These are phyloP conservation scores for Rhinogobio ventralis DNA, from an alignment of 2,797 vertebrate genomes.

Conservation along the genomic window DNA sequence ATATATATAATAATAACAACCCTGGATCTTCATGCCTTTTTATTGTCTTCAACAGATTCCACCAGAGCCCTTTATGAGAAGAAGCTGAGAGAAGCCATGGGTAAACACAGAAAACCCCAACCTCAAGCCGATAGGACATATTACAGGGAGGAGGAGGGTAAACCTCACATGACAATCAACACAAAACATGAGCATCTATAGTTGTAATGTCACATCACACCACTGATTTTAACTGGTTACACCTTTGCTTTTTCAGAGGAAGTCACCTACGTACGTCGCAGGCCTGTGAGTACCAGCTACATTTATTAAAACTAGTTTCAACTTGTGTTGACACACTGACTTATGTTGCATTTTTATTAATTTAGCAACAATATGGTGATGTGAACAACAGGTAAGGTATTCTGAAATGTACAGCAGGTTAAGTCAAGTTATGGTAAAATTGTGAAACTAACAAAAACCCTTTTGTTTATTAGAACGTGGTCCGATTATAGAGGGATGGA, in stretches of 20 bases:
- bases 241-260: slow-evolving; percentile 71
- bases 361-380: slow-evolving; percentile 63
- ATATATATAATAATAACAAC: too few species aligned
- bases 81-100: slow-evolving; percentile 78
- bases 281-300: slow-evolving; percentile 71
- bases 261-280: slow-evolving; percentile 70
- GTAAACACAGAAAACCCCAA: slow-evolving; percentile 61
- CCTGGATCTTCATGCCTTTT: too few species aligned
- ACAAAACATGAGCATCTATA: neutral
- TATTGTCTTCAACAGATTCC: slow-evolving; percentile 62
- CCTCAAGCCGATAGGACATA: slow-evolving; percentile 69
- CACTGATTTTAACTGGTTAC: slow-evolving; percentile 41
- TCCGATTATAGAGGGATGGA: slow-evolving; percentile 49
- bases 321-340: neutral
- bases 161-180: neutral
- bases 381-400: slow-evolving; percentile 66
- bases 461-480: slow-evolving; percentile 56
- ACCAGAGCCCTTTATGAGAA: slow-evolving; percentile 80
- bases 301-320: neutral
- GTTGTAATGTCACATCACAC: neutral
- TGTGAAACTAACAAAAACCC: slow-evolving; percentile 47
- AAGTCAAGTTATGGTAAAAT: neutral
- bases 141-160: slow-evolving; percentile 72
- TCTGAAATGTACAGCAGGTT: neutral
- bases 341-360: slow-evolving; percentile 1